These are phyloP conservation scores for Tragelaphus scriptus DNA, from an alignment of 2,113 vertebrate genomes.

Conservation along the genomic window DNA sequence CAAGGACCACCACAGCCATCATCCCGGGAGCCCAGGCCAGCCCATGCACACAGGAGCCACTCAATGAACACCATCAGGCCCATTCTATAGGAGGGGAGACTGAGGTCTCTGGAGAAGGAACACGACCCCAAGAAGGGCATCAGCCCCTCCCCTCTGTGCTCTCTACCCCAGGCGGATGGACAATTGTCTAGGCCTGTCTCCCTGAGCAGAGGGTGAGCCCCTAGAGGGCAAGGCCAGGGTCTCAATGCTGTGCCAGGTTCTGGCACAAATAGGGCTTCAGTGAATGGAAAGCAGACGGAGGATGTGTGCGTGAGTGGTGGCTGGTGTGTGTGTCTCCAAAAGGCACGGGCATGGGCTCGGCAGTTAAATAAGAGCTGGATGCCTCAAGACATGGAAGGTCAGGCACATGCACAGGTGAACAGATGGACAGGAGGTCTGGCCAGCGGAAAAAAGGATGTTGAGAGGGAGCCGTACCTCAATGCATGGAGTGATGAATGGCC, in stretches of 20 bases:
- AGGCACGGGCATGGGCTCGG: rapidly evolving
- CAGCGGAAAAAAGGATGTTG: rapidly evolving
- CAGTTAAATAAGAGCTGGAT: neutral
- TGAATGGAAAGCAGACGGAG: neutral
- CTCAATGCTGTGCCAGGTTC: neutral
- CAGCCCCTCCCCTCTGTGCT: neutral
- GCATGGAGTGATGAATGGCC: no score
- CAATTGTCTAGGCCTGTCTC: neutral
- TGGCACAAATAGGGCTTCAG: neutral
- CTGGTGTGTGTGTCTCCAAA: neutral
- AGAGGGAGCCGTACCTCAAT: neutral
- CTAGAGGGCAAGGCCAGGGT: neutral
- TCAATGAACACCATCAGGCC: neutral
- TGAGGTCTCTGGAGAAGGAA: neutral
- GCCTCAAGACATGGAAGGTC: rapidly evolving
- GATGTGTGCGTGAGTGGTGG: neutral
- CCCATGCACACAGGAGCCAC: neutral
- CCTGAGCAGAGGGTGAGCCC: neutral
- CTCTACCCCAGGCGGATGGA: neutral
- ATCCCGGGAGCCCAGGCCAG: neutral
- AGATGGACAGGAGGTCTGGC: neutral
- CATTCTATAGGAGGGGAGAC: neutral
- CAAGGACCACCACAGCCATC: neutral
- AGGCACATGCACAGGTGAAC: rapidly evolving
- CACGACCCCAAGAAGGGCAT: neutral